Conservation (phyloP, 2,888 invertebrate genomes). For the Chydorus sphaericus region DNA sequence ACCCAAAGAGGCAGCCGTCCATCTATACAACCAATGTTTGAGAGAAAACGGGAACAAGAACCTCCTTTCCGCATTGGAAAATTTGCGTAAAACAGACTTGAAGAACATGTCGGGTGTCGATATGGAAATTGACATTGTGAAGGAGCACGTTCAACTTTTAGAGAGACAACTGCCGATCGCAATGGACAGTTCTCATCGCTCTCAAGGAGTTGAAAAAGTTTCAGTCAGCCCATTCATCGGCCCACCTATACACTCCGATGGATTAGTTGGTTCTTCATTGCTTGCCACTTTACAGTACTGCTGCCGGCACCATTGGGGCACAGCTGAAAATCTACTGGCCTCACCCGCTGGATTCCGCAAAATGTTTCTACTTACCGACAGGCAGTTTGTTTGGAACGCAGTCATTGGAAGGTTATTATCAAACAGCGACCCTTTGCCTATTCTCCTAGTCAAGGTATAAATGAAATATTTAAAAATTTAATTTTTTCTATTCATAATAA, state of each 20-base stretch:
- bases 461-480: not conserved
- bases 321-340: conserved; percentile 6
- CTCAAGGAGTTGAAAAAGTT: not conserved
- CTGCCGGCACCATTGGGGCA: conserved; percentile 3
- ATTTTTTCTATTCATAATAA: not conserved
- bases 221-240: not conserved
- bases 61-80: not conserved
- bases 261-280: not conserved
- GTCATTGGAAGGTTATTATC: not conserved
- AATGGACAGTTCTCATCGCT: not conserved
- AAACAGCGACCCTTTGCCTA: not conserved
- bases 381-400: conserved; percentile 1
- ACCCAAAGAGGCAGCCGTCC: not conserved
- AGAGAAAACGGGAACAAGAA: not conserved
- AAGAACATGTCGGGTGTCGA: not conserved
- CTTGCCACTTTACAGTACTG: conserved; percentile 8
- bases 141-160: conserved; percentile 1
- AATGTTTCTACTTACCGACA: conserved; percentile 1
- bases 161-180: conserved; percentile 2
- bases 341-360: conserved; percentile 2
- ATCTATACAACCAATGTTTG: not conserved
- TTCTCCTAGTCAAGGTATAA: conserved; percentile 1
- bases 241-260: not conserved
- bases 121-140: not conserved
- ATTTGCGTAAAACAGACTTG: not conserved